A percentile compares a stretch with the other conserved stretches of the same genome.
Evolutionary conservation across 2,797 vertebrate species (phyloP).

Genomic region (Rhynchotus rufescens): DNA sequence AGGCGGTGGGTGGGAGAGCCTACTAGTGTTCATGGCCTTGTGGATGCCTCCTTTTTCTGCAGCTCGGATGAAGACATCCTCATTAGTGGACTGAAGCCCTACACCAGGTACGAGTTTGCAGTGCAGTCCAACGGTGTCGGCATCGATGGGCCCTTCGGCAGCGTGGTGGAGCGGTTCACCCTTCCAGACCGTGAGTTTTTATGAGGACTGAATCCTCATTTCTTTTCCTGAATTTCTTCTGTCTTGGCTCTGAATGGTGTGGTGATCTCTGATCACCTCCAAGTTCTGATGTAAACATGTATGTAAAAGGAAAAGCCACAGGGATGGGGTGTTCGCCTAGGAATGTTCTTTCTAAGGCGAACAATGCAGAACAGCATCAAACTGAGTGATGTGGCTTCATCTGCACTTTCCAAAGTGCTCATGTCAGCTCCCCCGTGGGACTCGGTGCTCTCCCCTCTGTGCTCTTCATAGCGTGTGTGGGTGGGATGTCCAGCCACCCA

Average conservation of each 20-base stretch:
- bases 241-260: neutral
- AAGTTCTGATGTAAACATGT: neutral
- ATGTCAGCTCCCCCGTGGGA: neutral
- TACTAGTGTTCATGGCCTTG: neutral
- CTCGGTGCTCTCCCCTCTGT: neutral
- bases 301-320: neutral
- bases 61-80: slow-evolving; percentile 93
- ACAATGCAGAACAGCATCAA: neutral
- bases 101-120: slow-evolving; percentile 94
- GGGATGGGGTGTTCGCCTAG: neutral
- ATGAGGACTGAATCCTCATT: neutral
- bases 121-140: slow-evolving; percentile 93
- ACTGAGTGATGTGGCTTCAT: neutral
- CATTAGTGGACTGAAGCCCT: slow-evolving; percentile 91
- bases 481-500: neutral
- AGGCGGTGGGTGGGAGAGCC: neutral
- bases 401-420: neutral
- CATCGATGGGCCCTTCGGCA: slow-evolving; percentile 90
- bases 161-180: slow-evolving; percentile 90
- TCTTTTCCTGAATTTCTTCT: neutral
- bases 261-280: neutral
- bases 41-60: neutral
- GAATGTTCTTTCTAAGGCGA: neutral
- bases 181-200: slow-evolving; percentile 91
- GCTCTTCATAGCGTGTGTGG: neutral